A percentile compares a stretch with the other conserved stretches of the same genome.
phyloP scores from a whole-genome alignment of 2,888 invertebrate genomes.

The Agriotes lineatus region DNA sequence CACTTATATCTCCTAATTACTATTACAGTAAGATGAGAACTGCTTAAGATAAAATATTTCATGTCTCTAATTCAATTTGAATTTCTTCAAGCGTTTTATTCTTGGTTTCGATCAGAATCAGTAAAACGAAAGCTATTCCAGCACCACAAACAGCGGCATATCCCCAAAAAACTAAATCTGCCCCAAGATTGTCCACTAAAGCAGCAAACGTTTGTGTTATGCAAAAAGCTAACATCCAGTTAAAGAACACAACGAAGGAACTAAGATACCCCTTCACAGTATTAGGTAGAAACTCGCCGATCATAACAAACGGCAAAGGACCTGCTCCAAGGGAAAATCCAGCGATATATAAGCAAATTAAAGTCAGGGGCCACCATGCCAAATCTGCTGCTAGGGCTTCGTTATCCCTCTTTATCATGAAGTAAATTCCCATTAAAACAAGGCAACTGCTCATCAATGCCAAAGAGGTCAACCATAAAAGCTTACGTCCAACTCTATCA shows the following conservation, averaged over 20 bases:
- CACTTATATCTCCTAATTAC: too few relatives aligned
- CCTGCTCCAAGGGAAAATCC: conserved; percentile 68
- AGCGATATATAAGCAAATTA: conserved; percentile 62
- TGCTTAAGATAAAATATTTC: too few relatives aligned
- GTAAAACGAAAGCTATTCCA: conserved; percentile 66
- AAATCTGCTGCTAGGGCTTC: conserved; percentile 58
- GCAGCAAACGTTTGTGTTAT: conserved; percentile 66
- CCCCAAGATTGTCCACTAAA: conserved; percentile 57
- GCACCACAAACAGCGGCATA: conserved; percentile 67
- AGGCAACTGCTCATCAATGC: conserved; percentile 77
- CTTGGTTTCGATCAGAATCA: conserved; percentile 70
- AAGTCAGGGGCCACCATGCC: conserved; percentile 63
- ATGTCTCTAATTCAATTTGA: conserved; percentile 61
- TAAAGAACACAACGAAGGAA: conserved; percentile 64
- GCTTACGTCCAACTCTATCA: conserved; percentile 82
- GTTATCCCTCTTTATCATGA: conserved; percentile 69
- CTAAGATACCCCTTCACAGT: conserved; percentile 62
- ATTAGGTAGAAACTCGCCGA: conserved; percentile 67
- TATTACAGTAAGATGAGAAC: too few relatives aligned
- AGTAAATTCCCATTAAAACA: conserved; percentile 77
- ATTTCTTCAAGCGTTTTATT: conserved; percentile 67
- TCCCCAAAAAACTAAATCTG: conserved; percentile 67
- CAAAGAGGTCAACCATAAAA: conserved; percentile 80
- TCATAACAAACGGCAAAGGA: conserved; percentile 68
- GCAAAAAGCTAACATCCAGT: conserved; percentile 64